Evolutionary conservation across 2,113 vertebrate species (phyloP).

Genomic region (Pseudois nayaur): DNA sequence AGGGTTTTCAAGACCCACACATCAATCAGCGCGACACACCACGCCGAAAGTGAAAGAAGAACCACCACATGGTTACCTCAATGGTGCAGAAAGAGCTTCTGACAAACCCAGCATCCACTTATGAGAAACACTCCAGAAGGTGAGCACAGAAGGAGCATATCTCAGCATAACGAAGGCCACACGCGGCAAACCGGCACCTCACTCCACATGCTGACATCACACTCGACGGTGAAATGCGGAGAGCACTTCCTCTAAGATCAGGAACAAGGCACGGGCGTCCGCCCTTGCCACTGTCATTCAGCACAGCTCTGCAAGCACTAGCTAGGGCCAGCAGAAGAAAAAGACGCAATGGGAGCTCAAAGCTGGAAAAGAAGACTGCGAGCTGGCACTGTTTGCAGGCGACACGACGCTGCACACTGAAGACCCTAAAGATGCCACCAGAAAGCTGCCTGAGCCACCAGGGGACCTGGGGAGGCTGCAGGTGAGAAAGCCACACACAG

Average conservation of each 20-base stretch:
- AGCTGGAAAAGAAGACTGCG: background rate
- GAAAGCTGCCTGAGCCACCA: background rate
- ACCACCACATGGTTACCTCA: background rate
- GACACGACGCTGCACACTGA: accelerated
- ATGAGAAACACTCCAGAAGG: background rate
- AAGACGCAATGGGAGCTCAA: background rate
- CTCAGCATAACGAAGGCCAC: background rate
- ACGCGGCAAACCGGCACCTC: background rate
- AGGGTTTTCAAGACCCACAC: background rate
- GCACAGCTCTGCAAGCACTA: background rate
- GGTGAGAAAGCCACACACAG: background rate
- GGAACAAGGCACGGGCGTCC: background rate
- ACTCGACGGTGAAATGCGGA: background rate
- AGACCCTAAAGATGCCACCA: background rate
- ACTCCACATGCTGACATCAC: background rate
- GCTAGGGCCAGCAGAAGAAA: background rate
- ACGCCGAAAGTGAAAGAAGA: background rate
- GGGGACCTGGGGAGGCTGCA: background rate
- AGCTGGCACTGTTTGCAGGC: background rate
- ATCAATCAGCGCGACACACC: background rate
- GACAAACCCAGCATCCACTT: background rate
- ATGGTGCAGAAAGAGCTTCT: background rate
- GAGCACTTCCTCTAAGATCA: background rate
- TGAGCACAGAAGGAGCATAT: background rate
- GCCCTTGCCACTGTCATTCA: background rate